Base-by-base conservation (phyloP, 2,797 vertebrate species). In the Artibeus jamaicensis region DNA sequence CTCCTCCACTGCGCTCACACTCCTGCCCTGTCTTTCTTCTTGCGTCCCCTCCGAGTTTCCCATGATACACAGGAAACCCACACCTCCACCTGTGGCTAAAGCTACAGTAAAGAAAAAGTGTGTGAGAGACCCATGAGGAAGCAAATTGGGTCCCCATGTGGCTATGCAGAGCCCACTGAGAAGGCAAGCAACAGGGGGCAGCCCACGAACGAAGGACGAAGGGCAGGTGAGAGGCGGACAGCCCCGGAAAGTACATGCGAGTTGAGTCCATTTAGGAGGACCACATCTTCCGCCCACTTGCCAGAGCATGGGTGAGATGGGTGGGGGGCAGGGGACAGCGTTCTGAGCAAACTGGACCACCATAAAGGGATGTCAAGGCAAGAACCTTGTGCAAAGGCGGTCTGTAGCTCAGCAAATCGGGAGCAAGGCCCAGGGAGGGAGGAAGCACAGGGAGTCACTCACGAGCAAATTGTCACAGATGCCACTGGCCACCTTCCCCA, bases 391-490 rank as follows among this genome's bases (percentile, higher is more conserved):
- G 46, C 34, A 76, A 65, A 18, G 50, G 82, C 82, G 18, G 39
- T 34, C 65, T 68, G 29, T 18, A 59, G 24, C 32, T 77, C 32
- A 34, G 62, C 55, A 48, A 21, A 73, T n/a, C 26, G 19, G 24
- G 74, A 70, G 12, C 5, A 32, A 53, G 53, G 37, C 55, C 37
- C 37, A 9, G 15, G 53, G 29, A 55, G 37, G 55, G 62, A 50
- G 9, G 4, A 79, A 21, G 29, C 46, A 57, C 19, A 37, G 18
- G 7, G 39, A 77, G 37, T 62, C 68, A 98, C 99, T 99, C 98
- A 99, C 99, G 98, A 99, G 98, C 67, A 99, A 98, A 97, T 99
- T 99, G 98, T 99, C 99, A 98, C 99, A 99, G 98, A 99, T 99
- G 39, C 99, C 99, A 68, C 94, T 99, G 16, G 99, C 99, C 5